Evolutionary conservation across 2,888 invertebrate genomes (phyloP).

Genomic region (Mylabris sibirica): DNA sequence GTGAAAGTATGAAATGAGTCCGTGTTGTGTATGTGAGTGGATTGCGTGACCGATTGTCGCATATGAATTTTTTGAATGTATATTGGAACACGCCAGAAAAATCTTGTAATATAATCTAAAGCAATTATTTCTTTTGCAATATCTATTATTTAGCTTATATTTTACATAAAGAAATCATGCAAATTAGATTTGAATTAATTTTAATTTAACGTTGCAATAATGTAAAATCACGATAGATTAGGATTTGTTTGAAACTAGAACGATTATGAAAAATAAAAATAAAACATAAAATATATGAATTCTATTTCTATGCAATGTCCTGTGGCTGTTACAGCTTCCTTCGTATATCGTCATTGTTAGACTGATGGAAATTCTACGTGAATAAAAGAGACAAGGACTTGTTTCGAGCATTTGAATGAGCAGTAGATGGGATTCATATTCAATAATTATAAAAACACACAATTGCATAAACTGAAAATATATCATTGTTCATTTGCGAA

Average conservation of each 20-base stretch:
- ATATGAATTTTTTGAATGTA: neutral
- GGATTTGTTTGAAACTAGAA: neutral
- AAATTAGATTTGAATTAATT: neutral
- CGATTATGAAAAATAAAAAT: neutral
- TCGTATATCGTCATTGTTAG: neutral
- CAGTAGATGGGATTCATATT: conserved; percentile 34
- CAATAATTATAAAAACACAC: conserved; percentile 43
- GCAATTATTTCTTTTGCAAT: conserved; percentile 7
- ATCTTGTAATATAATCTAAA: conserved; percentile 1
- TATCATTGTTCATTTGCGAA: conserved; percentile 43
- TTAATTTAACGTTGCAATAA: neutral
- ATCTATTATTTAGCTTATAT: neutral
- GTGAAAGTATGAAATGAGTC: neutral
- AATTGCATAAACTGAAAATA: conserved; percentile 44
- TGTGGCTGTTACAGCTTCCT: neutral
- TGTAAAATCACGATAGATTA: neutral
- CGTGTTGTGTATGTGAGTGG: neutral
- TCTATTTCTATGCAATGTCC: neutral
- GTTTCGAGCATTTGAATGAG: too few species aligned
- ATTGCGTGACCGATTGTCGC: conserved; percentile 3
- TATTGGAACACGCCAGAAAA: neutral
- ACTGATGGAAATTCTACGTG: neutral
- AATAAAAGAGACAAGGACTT: neutral
- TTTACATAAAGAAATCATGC: neutral
- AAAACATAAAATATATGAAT: neutral